Evolutionary conservation across 2,888 invertebrate species (phyloP).

Genomic region (Cistogaster globosa): DNA sequence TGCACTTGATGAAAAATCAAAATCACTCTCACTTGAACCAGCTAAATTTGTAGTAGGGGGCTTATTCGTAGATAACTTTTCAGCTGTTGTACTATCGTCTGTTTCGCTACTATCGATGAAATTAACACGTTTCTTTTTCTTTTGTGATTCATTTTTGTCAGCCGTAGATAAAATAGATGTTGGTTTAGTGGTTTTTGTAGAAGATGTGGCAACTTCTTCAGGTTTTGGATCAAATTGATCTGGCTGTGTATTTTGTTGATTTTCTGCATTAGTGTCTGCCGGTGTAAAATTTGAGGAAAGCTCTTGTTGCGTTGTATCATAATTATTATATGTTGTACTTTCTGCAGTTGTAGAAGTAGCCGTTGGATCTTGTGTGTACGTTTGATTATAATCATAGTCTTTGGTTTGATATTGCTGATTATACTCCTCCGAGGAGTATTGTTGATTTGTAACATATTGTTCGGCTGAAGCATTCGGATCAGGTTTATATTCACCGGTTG

Average conservation of each 20-base stretch:
- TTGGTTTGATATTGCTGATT: conserved; percentile 62
- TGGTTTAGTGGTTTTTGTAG: conserved; percentile 70
- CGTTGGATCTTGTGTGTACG: conserved; percentile 43
- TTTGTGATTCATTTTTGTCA: conserved; percentile 79
- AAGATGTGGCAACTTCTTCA: conserved; percentile 29
- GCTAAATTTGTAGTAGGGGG: conserved; percentile 48
- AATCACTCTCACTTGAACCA: conserved; percentile 81
- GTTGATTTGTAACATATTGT: conserved; percentile 67
- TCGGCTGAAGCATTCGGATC: conserved; percentile 74
- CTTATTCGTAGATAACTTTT: conserved; percentile 69
- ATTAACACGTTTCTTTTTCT: conserved; percentile 83
- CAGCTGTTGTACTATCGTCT: conserved; percentile 80
- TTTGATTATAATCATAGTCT: conserved; percentile 67
- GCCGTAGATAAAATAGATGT: conserved; percentile 78
- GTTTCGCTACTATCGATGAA: conserved; percentile 83
- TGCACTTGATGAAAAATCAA: conserved; percentile 81
- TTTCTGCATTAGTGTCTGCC: conserved; percentile 10
- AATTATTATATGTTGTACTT: conserved; percentile 27
- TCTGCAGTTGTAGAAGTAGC: not conserved
- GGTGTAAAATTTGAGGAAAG: not conserved
- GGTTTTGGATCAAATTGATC: conserved; percentile 27
- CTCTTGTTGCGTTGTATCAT: conserved; percentile 42
- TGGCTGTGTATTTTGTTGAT: not conserved
- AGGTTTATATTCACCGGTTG: conserved; percentile 79
- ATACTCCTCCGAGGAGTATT: conserved; percentile 58